Percentiles rank a stretch among this genome's conserved stretches.
Evolutionary conservation across 2,113 vertebrate genomes (phyloP).

Genomic region (Daboia siamensis): DNA sequence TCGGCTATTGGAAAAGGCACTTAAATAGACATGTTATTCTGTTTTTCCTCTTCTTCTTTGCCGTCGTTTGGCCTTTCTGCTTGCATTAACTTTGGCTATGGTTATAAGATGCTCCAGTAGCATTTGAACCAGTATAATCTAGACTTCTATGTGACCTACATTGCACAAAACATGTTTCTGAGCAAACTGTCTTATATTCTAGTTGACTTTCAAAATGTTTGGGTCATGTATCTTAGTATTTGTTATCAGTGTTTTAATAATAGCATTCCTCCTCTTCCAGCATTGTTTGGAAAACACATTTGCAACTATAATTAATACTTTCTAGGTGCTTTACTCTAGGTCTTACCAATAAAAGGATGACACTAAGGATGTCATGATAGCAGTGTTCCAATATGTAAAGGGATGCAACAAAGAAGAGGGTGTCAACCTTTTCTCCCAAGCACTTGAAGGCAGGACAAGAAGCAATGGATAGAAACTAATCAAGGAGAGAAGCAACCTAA

Average conservation of each 20-base stretch:
- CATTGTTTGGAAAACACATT: background rate
- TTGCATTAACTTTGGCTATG: conserved; percentile 27
- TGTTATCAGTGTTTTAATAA: background rate
- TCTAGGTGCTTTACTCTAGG: background rate
- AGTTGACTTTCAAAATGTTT: background rate
- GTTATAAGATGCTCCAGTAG: background rate
- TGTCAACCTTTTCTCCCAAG: background rate
- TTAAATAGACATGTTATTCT: background rate
- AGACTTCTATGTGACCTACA: background rate
- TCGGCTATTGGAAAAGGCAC: rapidly evolving
- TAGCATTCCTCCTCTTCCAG: background rate
- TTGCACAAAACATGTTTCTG: background rate
- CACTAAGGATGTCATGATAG: background rate
- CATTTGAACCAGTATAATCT: background rate
- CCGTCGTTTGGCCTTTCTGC: background rate
- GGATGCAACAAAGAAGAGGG: background rate
- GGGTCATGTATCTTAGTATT: background rate
- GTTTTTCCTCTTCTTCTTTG: background rate
- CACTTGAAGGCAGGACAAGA: background rate
- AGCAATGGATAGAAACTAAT: background rate
- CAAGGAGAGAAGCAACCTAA: background rate
- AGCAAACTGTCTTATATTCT: background rate
- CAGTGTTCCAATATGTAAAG: background rate
- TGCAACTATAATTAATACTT: background rate
- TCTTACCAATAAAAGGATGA: background rate